A percentile compares a stretch with the other conserved stretches of the same genome.
These are phyloP conservation scores for Falco cherrug DNA, from an alignment of 2,797 vertebrate species.

Conservation along the genomic window DNA sequence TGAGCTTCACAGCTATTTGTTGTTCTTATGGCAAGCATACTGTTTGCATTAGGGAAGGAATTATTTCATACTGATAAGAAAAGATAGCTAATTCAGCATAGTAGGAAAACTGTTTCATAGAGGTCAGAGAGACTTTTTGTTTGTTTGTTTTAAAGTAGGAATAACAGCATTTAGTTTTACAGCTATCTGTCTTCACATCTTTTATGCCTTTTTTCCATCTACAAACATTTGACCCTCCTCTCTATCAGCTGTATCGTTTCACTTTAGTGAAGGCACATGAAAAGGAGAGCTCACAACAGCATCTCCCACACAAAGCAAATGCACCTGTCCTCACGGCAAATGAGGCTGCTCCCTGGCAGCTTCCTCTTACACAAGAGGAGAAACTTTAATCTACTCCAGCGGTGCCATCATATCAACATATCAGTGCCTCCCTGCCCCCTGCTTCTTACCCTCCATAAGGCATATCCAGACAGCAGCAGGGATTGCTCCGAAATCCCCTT, in stretches of 20 bases:
- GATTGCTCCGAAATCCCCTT: background rate
- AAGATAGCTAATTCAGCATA: background rate
- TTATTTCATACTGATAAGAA: background rate
- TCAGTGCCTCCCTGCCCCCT: background rate
- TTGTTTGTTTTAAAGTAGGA: background rate
- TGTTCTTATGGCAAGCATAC: background rate
- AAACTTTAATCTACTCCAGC: background rate
- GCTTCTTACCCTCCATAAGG: background rate
- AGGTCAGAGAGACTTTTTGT: background rate
- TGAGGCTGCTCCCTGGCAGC: background rate
- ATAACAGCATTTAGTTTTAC: background rate
- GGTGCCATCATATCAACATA: background rate
- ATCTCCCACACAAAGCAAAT: background rate
- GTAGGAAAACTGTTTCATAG: background rate
- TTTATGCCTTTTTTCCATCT: background rate
- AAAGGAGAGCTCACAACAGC: background rate
- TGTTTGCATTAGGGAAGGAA: background rate
- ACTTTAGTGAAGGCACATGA: background rate
- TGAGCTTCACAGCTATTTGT: background rate
- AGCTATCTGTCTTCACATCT: background rate
- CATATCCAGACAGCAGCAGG: background rate
- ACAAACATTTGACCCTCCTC: background rate
- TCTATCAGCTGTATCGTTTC: background rate
- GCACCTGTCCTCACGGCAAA: background rate
- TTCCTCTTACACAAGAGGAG: background rate